Conservation (phyloP, 2,113 vertebrate genomes). For the Spheniscus mendiculus region DNA sequence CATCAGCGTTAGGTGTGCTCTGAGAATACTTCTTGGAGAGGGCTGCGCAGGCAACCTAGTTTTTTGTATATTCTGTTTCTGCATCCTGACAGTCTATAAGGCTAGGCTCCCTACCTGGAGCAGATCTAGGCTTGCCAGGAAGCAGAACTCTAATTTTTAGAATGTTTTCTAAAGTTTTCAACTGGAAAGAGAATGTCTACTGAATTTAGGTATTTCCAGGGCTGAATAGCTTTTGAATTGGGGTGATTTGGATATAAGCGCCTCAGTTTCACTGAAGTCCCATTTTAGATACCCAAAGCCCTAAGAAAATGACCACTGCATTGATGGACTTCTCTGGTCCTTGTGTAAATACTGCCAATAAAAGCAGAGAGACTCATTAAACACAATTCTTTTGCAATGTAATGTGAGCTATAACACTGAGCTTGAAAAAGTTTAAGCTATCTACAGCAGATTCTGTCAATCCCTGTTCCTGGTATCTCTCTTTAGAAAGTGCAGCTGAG, state of each 20-base stretch:
- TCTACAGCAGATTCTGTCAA: background rate
- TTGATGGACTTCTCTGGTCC: background rate
- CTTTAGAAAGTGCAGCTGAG: background rate
- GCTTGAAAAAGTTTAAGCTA: background rate
- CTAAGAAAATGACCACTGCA: background rate
- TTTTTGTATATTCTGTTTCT: background rate
- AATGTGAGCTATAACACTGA: background rate
- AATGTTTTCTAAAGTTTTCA: background rate
- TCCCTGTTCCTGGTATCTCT: accelerated
- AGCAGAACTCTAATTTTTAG: background rate
- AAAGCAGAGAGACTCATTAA: background rate
- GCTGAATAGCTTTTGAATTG: background rate
- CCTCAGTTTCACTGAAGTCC: background rate
- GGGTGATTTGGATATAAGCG: background rate
- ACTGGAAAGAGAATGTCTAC: background rate
- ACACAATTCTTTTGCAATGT: background rate
- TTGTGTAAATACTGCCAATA: background rate
- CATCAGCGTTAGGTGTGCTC: background rate
- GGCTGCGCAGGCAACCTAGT: background rate
- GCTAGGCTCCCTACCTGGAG: background rate
- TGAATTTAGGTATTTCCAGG: background rate
- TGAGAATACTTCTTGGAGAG: background rate
- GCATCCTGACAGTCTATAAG: background rate
- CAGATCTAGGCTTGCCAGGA: background rate
- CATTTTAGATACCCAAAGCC: background rate